These are phyloP conservation scores for Tetrapedia diversipes DNA, from an alignment of 2,888 invertebrate genomes.

Conservation along the genomic window DNA sequence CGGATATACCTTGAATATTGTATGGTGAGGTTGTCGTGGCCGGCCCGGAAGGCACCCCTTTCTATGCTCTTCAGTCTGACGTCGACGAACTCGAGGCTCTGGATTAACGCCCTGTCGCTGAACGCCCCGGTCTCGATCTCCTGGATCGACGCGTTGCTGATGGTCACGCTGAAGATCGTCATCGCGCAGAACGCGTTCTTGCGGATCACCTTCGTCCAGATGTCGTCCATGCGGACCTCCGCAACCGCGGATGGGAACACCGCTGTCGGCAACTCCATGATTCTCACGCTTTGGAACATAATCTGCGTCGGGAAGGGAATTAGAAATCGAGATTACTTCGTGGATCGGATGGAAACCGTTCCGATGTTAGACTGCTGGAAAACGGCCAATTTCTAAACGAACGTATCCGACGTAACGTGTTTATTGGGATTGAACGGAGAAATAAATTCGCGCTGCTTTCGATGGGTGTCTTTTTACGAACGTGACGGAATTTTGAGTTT, in stretches of 20 bases:
- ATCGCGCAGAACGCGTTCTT: slow-evolving; percentile 88
- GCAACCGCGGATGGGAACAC: slow-evolving; percentile 88
- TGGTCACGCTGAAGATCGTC: slow-evolving; percentile 86
- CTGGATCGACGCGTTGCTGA: slow-evolving; percentile 86
- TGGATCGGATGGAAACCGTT: not conserved
- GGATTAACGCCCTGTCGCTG: slow-evolving; percentile 86
- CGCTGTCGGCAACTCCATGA: slow-evolving; percentile 85
- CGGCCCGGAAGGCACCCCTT: slow-evolving; percentile 86
- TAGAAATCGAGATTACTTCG: slow-evolving; percentile 35
- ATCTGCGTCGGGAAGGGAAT: slow-evolving; percentile 84
- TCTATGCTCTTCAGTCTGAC: slow-evolving; percentile 85
- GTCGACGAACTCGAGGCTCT: slow-evolving; percentile 85
- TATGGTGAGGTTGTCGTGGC: slow-evolving; percentile 87
- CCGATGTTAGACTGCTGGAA: slow-evolving; percentile 22
- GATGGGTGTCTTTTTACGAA: no score
- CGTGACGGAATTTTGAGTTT: not conserved
- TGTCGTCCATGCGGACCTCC: slow-evolving; percentile 85
- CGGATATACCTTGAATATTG: slow-evolving; percentile 85
- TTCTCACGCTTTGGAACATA: slow-evolving; percentile 85
- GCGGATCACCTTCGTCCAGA: slow-evolving; percentile 85
- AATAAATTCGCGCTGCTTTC: no score
- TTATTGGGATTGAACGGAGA: slow-evolving; percentile 3
- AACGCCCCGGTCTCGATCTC: slow-evolving; percentile 87
- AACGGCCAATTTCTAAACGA: slow-evolving; percentile 21
- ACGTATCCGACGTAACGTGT: not conserved